A percentile compares a stretch with the other conserved stretches of the same genome.
Conservation (phyloP, 1,140 invertebrate species). For the Himalopsyche phryganea region DNA sequence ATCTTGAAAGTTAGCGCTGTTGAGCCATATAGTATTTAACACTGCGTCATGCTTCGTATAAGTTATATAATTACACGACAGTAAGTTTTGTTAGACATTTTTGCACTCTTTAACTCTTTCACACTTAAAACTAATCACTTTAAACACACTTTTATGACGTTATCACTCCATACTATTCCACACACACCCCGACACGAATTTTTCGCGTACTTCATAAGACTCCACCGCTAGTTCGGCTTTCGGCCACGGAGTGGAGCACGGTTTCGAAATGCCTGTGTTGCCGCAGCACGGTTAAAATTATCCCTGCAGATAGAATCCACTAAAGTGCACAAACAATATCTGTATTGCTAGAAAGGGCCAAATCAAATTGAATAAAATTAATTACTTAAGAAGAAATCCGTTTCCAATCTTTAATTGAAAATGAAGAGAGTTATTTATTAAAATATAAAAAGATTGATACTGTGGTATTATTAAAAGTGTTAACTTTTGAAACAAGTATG, state of each 20-base stretch:
- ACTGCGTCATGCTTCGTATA: constrained; percentile 23
- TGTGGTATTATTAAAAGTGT: no score
- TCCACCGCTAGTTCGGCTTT: constrained; percentile 11
- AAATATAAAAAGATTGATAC: no score
- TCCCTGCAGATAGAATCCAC: no score
- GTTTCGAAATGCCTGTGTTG: constrained; percentile 36
- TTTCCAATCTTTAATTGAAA: no score
- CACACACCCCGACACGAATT: constrained; percentile 39
- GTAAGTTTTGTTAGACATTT: constrained; percentile 36
- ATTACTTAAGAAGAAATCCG: no score
- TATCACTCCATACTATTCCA: constrained; percentile 55
- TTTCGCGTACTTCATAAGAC: constrained; percentile 32
- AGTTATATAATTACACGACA: constrained; percentile 23
- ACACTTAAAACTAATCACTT: constrained; percentile 53
- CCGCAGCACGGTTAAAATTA: constrained; percentile 9
- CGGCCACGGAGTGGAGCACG: constrained; percentile 16
- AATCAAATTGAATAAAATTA: no score
- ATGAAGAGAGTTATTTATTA: no score
- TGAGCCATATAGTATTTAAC: constrained; percentile 40
- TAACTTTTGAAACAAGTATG: no score
- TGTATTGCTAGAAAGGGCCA: no score
- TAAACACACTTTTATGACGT: constrained; percentile 50
- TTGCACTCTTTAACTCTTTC: constrained; percentile 51
- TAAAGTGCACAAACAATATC: no score
- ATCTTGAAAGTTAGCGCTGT: constrained; percentile 51